phyloP scores from a whole-genome alignment of 2,888 invertebrate genomes.

The Epinotia ramella region DNA sequence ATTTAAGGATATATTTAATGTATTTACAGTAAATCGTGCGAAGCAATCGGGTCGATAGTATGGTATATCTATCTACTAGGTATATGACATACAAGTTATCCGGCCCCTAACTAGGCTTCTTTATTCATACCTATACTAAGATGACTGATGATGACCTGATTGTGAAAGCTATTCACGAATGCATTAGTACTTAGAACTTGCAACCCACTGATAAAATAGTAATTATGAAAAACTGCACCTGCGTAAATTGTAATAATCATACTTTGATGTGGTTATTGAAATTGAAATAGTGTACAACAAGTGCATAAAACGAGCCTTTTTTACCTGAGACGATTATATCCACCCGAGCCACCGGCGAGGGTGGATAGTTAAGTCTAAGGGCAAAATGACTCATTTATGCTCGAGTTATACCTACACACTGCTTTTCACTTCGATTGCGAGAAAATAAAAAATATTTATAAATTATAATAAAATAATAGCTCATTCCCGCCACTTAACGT shows the following conservation, averaged over 20 bases:
- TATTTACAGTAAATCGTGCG: background rate
- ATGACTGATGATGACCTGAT: background rate
- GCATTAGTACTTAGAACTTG: background rate
- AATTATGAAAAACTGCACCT: background rate
- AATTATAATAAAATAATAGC: no score
- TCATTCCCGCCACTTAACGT: no score
- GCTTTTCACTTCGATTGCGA: no score
- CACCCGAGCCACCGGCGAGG: no score
- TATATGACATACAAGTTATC: background rate
- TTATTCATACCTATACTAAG: background rate
- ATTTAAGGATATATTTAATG: background rate
- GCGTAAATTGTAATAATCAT: background rate
- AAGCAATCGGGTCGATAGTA: background rate
- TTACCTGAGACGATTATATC: no score
- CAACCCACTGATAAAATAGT: background rate
- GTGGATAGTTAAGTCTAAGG: no score
- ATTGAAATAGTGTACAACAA: no score
- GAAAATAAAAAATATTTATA: no score
- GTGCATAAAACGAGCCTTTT: no score
- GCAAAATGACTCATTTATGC: no score
- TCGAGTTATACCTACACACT: no score
- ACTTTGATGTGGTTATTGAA: no score
- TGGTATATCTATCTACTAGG: background rate
- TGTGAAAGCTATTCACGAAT: background rate
- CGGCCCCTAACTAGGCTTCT: background rate